These are phyloP conservation scores for Sceloporus undulatus DNA, from an alignment of 2,113 vertebrate species.

Conservation along the genomic window DNA sequence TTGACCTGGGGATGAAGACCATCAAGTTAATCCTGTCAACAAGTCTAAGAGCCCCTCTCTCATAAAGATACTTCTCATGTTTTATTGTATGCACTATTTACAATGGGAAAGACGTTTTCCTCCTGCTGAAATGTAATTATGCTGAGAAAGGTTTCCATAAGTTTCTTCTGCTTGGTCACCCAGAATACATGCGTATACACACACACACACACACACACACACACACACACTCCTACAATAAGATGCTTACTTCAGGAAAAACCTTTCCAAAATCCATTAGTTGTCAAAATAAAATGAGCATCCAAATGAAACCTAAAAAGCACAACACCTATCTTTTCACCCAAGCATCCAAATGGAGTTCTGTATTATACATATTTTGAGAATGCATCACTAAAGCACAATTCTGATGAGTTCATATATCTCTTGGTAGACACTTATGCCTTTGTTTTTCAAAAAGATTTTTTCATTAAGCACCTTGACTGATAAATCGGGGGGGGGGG, in stretches of 20 bases:
- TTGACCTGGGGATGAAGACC: background rate
- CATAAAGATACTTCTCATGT: background rate
- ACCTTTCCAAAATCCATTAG: constrained; percentile 23
- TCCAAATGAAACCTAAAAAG: background rate
- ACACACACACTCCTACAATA: too few relatives aligned
- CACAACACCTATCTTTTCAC: constrained; percentile 10
- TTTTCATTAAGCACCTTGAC: background rate
- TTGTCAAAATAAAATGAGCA: constrained; percentile 13
- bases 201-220: background rate
- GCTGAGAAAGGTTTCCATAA: background rate
- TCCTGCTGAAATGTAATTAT: background rate
- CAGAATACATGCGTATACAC: background rate
- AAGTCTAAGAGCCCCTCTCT: background rate
- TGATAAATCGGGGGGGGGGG: background rate
- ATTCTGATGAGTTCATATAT: constrained; percentile 21
- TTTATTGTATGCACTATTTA: background rate
- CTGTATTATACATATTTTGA: constrained; percentile 4
- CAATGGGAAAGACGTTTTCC: background rate
- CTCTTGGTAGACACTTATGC: constrained; percentile 2
- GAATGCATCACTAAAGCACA: constrained; percentile 24
- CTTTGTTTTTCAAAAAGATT: background rate
- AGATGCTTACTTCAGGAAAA: constrained; percentile 23
- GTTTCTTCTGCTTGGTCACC: background rate
- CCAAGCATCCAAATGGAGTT: background rate
- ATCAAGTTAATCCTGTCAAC: background rate